Evolutionary conservation across 2,797 vertebrate genomes (phyloP).

Genomic region (Pipistrellus pygmaeus): DNA sequence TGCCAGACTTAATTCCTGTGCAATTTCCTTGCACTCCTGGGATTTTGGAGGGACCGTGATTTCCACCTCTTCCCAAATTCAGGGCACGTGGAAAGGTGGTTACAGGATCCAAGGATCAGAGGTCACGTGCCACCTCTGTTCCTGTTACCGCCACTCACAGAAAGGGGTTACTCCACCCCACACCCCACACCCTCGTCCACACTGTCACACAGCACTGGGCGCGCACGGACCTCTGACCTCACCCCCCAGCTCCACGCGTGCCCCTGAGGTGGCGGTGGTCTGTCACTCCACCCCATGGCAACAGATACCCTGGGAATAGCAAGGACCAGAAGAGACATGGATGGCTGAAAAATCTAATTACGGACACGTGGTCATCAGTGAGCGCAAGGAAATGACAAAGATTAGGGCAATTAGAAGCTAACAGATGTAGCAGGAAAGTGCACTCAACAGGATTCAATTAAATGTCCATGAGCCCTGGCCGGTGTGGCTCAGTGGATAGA

Average conservation of each 20-base stretch:
- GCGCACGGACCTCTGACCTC: too few species aligned
- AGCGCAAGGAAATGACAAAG: not conserved
- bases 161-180: not conserved
- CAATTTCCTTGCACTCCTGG: not conserved
- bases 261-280: too few species aligned
- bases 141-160: not conserved
- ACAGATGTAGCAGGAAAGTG: not conserved
- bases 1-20: not conserved
- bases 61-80: not conserved
- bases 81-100: not conserved
- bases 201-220: not conserved
- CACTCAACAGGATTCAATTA: not conserved
- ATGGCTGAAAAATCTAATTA: not conserved
- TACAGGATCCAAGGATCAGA: not conserved
- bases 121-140: not conserved
- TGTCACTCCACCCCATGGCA: not conserved
- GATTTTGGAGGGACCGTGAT: not conserved
- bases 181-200: too few species aligned
- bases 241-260: not conserved
- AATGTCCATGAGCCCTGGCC: not conserved
- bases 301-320: not conserved
- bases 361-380: not conserved
- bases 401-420: slow-evolving; percentile 2
- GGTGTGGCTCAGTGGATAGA: too few species aligned
- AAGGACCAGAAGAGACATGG: not conserved